Conservation (phyloP, 2,113 vertebrate species). For the Ginglymostoma cirratum region DNA sequence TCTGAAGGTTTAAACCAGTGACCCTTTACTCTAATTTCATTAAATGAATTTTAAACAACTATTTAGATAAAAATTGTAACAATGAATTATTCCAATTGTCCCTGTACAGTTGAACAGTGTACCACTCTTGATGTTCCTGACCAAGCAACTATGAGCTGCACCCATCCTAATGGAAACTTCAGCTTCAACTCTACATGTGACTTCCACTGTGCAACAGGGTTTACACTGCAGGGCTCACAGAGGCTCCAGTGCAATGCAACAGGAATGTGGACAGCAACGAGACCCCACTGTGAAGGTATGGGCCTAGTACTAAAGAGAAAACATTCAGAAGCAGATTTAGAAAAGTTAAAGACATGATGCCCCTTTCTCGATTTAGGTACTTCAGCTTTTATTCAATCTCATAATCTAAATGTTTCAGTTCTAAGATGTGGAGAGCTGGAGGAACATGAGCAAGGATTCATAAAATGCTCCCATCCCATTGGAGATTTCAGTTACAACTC, state of each 20-base stretch:
- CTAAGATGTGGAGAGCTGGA: neutral
- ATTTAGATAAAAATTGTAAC: neutral
- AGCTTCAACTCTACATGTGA: slow-evolving; percentile 24
- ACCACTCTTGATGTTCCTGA: neutral
- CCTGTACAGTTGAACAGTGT: neutral
- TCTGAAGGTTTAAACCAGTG: neutral
- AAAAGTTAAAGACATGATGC: neutral
- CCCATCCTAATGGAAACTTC: neutral
- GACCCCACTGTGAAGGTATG: slow-evolving; percentile 39
- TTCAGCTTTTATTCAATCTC: neutral
- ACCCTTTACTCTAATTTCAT: neutral
- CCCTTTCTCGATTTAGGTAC: too few relatives aligned
- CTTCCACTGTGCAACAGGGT: slow-evolving; percentile 35
- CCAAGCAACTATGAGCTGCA: neutral
- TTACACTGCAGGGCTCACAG: slow-evolving; percentile 43
- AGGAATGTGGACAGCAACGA: slow-evolving; percentile 44
- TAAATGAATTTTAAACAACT: neutral
- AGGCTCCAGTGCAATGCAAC: slow-evolving; percentile 44
- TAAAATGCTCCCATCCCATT: neutral
- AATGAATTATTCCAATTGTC: neutral
- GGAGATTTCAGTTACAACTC: slow-evolving; percentile 18
- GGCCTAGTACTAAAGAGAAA: neutral
- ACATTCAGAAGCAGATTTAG: neutral
- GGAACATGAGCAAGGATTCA: neutral
- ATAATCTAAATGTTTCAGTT: neutral